Base-by-base conservation (phyloP, 1,140 invertebrate genomes). In the Diorhabda sublineata region DNA sequence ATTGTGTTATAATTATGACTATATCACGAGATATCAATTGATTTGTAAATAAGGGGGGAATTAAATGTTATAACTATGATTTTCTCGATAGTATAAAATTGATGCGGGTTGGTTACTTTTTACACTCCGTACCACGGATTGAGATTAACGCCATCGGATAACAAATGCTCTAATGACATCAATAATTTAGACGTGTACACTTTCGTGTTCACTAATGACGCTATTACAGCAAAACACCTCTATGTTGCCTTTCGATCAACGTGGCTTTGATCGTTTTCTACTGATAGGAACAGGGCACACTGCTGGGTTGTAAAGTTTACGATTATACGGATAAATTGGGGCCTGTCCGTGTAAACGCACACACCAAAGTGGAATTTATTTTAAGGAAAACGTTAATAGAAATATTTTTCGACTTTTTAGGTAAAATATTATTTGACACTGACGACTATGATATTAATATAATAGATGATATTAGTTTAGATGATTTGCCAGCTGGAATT, bases 121-220 rank as follows among this genome's bases (percentile, higher is more conserved):
- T 59, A 62, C 57, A 69, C 8, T 52, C 43, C 45, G 42, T 11
- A 9, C 42, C 45, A 41, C 67, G 42, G 61, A 63, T 69, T 26
- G 9, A 60, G 44, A 64, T 61, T 52, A 69, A 69, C 61, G 61
- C 67, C 47, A 69, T 52, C 45, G 52, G 67, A 64, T 69, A 69
- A 64, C 61, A 69, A 69, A 69, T 69, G 61, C 67, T 44, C 45
- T 69, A 69, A 69, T 69, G 67, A 61, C 61, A 61, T 58, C 67
- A 60, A 69, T 69, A 69, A 69, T 47, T 69, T 61, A 69, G 61
- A 56, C 67, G 61, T 61, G 61, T 61, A 63, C 61, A 63, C 60
- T 62, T 62, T 62, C 61, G 44, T 62, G 47, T 64, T 61, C 67
- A 69, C 61, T 69, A 69, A 69, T 64, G 67, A 69, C 57, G 67